These are phyloP conservation scores for Copidosoma aretas DNA, from an alignment of 2,888 invertebrate genomes.

Conservation along the genomic window DNA sequence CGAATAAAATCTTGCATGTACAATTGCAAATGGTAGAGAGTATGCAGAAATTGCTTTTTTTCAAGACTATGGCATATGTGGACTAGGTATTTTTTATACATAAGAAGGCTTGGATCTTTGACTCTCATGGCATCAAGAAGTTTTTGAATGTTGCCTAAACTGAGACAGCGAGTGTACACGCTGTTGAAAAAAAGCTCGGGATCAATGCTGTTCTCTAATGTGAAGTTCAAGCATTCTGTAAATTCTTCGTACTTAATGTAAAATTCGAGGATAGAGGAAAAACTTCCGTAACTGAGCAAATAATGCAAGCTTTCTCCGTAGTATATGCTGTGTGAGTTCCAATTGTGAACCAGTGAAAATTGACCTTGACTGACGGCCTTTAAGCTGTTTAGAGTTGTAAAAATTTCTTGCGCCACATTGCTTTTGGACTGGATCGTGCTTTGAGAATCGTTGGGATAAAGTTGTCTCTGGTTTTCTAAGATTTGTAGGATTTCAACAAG, in stretches of 20 bases:
- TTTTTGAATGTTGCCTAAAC: constrained; percentile 69
- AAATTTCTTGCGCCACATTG: constrained; percentile 64
- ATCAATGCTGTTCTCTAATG: constrained; percentile 73
- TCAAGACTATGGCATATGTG: constrained; percentile 77
- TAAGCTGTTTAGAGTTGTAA: constrained; percentile 62
- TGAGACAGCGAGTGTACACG: constrained; percentile 74
- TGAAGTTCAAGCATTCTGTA: constrained; percentile 73
- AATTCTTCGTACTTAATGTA: constrained; percentile 76
- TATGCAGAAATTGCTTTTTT: constrained; percentile 71
- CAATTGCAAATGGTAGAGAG: constrained; percentile 77
- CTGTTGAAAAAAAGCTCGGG: constrained; percentile 76
- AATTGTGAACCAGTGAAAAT: constrained; percentile 47
- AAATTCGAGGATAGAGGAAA: constrained; percentile 76
- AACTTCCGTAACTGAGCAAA: constrained; percentile 79
- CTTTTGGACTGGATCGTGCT: constrained; percentile 59
- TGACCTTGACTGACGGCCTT: constrained; percentile 61
- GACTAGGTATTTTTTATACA: constrained; percentile 77
- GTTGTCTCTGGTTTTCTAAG: constrained; percentile 64
- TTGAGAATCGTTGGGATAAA: constrained; percentile 48
- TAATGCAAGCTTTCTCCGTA: constrained; percentile 84
- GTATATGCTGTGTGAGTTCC: constrained; percentile 46
- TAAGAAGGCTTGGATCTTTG: constrained; percentile 71
- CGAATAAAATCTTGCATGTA: constrained; percentile 77
- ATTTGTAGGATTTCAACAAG: constrained; percentile 75
- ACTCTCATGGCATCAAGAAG: constrained; percentile 72